These are phyloP conservation scores for Luscinia megarhynchos DNA, from an alignment of 2,797 vertebrate species.

Conservation along the genomic window DNA sequence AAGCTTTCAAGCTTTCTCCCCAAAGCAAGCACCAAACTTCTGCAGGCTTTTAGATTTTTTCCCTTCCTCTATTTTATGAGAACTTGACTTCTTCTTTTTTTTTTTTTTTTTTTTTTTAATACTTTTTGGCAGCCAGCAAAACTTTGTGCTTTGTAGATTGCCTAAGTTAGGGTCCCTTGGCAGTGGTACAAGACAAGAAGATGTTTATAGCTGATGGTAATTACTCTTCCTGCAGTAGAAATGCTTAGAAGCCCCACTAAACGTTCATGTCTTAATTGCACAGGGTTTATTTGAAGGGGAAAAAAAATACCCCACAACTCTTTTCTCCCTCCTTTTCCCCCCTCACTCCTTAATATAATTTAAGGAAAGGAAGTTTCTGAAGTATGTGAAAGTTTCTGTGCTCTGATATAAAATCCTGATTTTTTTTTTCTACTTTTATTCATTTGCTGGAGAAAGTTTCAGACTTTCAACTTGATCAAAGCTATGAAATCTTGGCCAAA, in stretches of 20 bases:
- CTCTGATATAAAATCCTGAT: background rate
- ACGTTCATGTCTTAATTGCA: conserved; percentile 54
- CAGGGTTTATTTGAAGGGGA: conserved; percentile 28
- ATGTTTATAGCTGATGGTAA: conserved; percentile 68
- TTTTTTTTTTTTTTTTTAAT: background rate
- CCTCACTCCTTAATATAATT: background rate
- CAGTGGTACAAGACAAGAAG: conserved; percentile 41
- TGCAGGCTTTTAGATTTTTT: background rate
- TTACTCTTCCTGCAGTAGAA: conserved; percentile 60
- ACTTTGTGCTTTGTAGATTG: conserved; percentile 56
- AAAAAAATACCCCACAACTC: background rate
- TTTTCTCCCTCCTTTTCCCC: background rate
- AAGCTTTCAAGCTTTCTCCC: background rate
- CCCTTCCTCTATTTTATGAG: conserved; percentile 1
- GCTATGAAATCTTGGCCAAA: background rate
- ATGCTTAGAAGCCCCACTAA: conserved; percentile 58
- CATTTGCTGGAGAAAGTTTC: background rate
- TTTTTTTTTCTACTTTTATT: background rate
- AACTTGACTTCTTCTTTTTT: background rate
- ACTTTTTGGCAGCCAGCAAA: conserved; percentile 33
- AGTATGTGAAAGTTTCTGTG: background rate
- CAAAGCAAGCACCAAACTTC: background rate
- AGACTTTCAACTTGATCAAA: background rate
- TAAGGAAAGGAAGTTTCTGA: conserved; percentile 11
- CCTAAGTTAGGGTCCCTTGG: conserved; percentile 59